Percentiles rank a stretch among this genome's conserved stretches.
Evolutionary conservation across 2,797 vertebrate species (phyloP).

Genomic region (Sebastes goodei): DNA sequence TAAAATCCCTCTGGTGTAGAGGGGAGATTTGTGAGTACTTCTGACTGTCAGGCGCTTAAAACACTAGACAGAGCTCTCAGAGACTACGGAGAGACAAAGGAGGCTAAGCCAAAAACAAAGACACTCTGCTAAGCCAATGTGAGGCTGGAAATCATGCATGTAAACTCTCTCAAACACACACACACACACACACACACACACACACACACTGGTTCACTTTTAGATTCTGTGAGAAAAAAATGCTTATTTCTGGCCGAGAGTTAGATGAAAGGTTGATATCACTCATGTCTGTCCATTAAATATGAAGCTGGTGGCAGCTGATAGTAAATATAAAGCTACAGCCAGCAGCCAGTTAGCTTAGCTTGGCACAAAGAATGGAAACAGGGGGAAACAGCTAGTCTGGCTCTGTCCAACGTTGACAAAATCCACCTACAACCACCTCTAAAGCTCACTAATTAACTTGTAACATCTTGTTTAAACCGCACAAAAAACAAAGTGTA

Average conservation of each 20-base stretch:
- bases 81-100: conserved; percentile 27
- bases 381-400: background rate
- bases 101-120: conserved; percentile 50
- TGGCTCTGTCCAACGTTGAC: background rate
- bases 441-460: background rate
- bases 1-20: conserved; percentile 21
- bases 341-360: background rate
- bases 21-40: conserved; percentile 20
- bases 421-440: background rate
- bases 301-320: background rate
- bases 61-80: conserved; percentile 33
- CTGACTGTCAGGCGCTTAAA: conserved; percentile 44
- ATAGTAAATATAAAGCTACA: background rate
- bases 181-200: background rate
- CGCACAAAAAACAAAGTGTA: background rate
- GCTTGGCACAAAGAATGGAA: background rate
- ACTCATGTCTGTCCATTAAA: background rate
- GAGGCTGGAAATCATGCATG: conserved; percentile 39
- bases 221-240: background rate
- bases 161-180: conserved; percentile 14
- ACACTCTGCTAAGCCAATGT: conserved; percentile 34
- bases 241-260: background rate
- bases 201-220: background rate
- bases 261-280: background rate
- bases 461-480: background rate